Base-by-base conservation (phyloP, 1,140 invertebrate species). In the Rhizoglyphus robini region DNA sequence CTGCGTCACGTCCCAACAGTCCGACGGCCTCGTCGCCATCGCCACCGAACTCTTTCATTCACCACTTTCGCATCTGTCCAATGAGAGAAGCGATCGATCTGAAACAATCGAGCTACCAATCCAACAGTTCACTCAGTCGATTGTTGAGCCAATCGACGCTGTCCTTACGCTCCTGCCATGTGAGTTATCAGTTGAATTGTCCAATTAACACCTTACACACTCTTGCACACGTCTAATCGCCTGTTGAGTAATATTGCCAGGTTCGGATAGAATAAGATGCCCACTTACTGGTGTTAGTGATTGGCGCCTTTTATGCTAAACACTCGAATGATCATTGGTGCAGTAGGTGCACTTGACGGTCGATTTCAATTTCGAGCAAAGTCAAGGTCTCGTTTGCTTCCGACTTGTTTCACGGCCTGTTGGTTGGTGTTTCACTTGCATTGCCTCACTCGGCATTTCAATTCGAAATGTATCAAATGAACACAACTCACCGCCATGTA, bases 51-150 rank as follows among this genome's bases (percentile, higher is more conserved):
- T 27, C 57, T 4, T 11, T 36, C 31, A 38, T 63, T 3, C 63
- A 64, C n/a, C 69, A 70, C 57, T 71, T 70, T 64, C 69, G 69
- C 18, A 30, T 71, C 23, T 69, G 69, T 58, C 70, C 69, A 1
- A 62, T 69, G 62, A 68, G 62, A 46, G 69, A 69, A 30, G 65
- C 63, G 11, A 49, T 64, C 23, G 25, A 48, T 20, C 4, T 64
- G 25, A 48, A 47, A 4, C 46, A 4, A 23, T 23, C 15, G 1
- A 38, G n/a, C 20, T 25, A 18, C 2, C 41, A 64, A 5, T 23
- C 30, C 41, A 46, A 5, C 32, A 23, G 63, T 64, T 64, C 63
- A 11, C 1, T 34, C 2, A 61, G 11, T 36, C 63, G 38, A 18
- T 20, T 64, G 30, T 38, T 64, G 15, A 64, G 63, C 41, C 63